These are phyloP conservation scores for Cepaea nemoralis DNA, from an alignment of 1,140 invertebrate genomes.

Conservation along the genomic window DNA sequence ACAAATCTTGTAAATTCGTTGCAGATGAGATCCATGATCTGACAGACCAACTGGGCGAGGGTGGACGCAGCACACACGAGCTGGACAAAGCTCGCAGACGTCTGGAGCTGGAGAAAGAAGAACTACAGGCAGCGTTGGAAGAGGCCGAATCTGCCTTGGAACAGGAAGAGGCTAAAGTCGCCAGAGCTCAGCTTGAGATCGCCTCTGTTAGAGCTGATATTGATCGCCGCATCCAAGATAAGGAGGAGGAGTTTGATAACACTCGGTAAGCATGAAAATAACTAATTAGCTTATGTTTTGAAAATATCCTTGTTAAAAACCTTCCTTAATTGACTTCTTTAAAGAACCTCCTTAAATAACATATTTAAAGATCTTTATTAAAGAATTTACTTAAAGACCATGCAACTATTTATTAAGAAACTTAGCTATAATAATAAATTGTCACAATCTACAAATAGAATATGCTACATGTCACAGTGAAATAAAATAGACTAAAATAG, in stretches of 20 bases:
- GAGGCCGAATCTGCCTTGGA: slow-evolving; percentile 98
- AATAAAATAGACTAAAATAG: no score
- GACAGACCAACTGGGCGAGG: slow-evolving; percentile 97
- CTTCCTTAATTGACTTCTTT: no score
- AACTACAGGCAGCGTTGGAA: slow-evolving; percentile 97
- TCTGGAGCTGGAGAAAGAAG: slow-evolving; percentile 98
- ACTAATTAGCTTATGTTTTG: no score
- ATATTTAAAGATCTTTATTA: no score
- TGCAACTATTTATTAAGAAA: no score
- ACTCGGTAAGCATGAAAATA: slow-evolving; percentile 78
- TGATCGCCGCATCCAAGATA: slow-evolving; percentile 96
- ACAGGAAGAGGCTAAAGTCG: slow-evolving; percentile 80
- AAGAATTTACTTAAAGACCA: no score
- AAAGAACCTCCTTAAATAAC: no score
- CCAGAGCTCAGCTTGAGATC: slow-evolving; percentile 95
- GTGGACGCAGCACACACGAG: slow-evolving; percentile 92
- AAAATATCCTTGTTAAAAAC: no score
- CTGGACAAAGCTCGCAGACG: slow-evolving; percentile 98
- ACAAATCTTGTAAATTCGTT: no score
- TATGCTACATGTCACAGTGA: no score
- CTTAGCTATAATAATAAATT: no score
- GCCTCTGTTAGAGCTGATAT: slow-evolving; percentile 98
- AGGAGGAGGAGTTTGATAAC: slow-evolving; percentile 99
- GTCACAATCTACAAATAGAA: no score
- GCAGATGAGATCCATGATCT: slow-evolving; percentile 97